Evolutionary conservation across 2,113 vertebrate genomes (phyloP).

Genomic region (Rhadina sibilatrix): DNA sequence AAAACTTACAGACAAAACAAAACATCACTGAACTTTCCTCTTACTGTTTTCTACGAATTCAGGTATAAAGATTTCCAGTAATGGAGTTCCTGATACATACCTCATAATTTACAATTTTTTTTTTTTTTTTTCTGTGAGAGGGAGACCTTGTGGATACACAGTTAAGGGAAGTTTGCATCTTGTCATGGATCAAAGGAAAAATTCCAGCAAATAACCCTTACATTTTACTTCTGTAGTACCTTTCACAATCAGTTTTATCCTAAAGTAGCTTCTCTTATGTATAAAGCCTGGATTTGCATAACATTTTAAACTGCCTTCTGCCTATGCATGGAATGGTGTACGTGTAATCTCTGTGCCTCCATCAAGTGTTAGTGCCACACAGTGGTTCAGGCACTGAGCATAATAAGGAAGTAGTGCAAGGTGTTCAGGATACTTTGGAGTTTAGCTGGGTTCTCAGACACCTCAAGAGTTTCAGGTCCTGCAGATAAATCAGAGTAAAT

Average conservation of each 20-base stretch:
- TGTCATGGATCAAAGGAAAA: background rate
- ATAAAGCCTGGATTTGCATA: background rate
- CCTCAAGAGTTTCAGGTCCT: background rate
- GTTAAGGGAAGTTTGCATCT: background rate
- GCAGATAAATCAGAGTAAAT: background rate
- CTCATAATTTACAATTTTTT: background rate
- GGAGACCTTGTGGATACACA: background rate
- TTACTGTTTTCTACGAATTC: background rate
- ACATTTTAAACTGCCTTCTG: background rate
- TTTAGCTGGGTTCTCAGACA: background rate
- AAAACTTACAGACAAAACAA: background rate
- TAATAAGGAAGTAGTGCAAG: background rate
- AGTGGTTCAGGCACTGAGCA: background rate
- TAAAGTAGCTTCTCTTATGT: background rate
- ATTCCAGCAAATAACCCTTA: background rate
- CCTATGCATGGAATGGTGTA: too few relatives aligned
- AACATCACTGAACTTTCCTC: background rate
- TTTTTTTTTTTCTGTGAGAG: background rate
- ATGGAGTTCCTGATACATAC: background rate
- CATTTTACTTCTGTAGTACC: background rate
- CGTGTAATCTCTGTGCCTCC: background rate
- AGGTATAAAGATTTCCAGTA: background rate
- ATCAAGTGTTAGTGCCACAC: background rate
- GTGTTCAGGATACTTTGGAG: background rate
- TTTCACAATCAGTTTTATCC: background rate